Base-by-base conservation (phyloP, 2,113 vertebrate species). In the Bettongia penicillata region DNA sequence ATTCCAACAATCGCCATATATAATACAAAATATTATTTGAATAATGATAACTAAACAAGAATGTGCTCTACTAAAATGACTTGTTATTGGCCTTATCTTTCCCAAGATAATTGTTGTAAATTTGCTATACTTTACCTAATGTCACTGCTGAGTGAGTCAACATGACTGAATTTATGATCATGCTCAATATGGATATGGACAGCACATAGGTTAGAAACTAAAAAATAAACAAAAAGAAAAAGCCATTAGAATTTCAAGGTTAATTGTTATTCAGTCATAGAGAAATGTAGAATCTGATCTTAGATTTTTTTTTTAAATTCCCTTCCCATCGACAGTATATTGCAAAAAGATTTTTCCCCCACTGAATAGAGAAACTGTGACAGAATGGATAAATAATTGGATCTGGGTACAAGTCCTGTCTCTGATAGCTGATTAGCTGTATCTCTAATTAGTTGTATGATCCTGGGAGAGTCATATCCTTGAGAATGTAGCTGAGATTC, bases 81-180 rank as follows among this genome's bases (percentile, higher is more conserved):
- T n/a, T 43, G 5, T 23, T 94, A 23, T 57, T 94, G 57, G 4
- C n/a, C 31, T 94, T 95, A 93, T 47, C 68, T 84, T 84, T 91
- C 51, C 51, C 90, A 50, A 49, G 47, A 77, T 94, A 94, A 84
- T 91, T 91, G 5, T 92, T 84, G 8, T 91, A 90, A 68, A 16
- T 48, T 9, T 92, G 23, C 89, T 37, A 93, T 43, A 96, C 92
- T 57, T 97, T 97, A 98, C 98, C 98, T 97, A 97, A 97, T 52
- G 48, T 95, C 89, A n/a, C 95, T 53, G 97, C 96, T 9, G 94
- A 97, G 9, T 26, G 24, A 91, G 51, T 94, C 97, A 97, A 96
- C 97, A 97, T 91, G 90, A 92, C 50, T 43, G 98, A 96, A 90
- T 98, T 98, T 93, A 98, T 94, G 57, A 95, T 96, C 92, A 97